These are phyloP conservation scores for Pseudorasbora parva DNA, from an alignment of 2,113 vertebrate species.

Conservation along the genomic window DNA sequence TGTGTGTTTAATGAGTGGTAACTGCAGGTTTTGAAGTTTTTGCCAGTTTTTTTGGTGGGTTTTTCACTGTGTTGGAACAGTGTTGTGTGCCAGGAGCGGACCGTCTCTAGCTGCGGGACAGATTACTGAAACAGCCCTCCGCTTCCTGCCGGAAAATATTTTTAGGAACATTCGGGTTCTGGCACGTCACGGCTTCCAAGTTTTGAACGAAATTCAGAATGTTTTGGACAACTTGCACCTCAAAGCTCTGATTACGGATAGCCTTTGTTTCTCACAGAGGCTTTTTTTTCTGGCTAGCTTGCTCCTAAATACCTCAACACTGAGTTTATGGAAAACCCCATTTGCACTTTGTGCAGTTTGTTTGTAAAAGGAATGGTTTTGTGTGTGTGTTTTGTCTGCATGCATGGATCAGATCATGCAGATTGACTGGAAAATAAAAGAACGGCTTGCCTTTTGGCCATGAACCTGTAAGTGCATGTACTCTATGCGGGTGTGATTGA, in stretches of 20 bases:
- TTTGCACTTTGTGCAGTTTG: background rate
- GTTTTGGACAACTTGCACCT: background rate
- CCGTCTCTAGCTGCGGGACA: background rate
- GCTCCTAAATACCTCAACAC: conserved; percentile 6
- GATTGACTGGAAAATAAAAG: conserved; percentile 1
- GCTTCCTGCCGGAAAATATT: conserved; percentile 13
- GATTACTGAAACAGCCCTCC: conserved; percentile 35
- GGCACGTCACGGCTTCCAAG: background rate
- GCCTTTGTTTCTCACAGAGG: conserved; percentile 8
- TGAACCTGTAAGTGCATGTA: conserved; percentile 1
- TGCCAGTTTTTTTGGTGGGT: conserved; percentile 44
- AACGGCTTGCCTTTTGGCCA: conserved; percentile 1
- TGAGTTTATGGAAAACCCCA: conserved; percentile 28
- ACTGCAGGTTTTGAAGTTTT: conserved; percentile 44
- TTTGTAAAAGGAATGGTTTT: background rate
- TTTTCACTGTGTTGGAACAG: conserved; percentile 16
- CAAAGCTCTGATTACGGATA: conserved; percentile 11
- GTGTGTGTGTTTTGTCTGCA: conserved; percentile 1
- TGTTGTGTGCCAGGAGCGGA: conserved; percentile 25
- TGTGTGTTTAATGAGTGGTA: conserved; percentile 21
- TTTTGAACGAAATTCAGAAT: conserved; percentile 4
- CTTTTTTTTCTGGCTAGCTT: conserved; percentile 3
- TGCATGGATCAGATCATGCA: background rate
- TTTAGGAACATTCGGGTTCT: conserved; percentile 33
- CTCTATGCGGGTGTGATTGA: conserved; percentile 6